phyloP scores from a whole-genome alignment of 2,888 invertebrate genomes.

The Eretmocerus hayati region DNA sequence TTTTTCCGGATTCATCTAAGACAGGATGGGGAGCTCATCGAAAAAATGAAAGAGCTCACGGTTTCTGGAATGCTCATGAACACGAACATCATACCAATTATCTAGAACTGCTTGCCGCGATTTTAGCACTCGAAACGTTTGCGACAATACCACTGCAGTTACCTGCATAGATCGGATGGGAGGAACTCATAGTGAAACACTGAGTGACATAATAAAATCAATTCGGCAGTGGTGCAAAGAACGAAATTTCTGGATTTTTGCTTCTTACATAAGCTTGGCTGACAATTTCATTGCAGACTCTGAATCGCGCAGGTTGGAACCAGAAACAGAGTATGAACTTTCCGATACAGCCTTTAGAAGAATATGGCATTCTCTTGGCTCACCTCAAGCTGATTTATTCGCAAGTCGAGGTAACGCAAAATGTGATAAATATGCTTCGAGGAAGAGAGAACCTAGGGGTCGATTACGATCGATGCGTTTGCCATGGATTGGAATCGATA shows the following conservation, averaged over 20 bases:
- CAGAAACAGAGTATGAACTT: constrained; percentile 22
- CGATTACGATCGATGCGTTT: constrained; percentile 17
- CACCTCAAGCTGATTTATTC: constrained; percentile 17
- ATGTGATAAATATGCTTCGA: constrained; percentile 7
- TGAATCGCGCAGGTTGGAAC: constrained; percentile 23
- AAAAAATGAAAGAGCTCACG: not conserved
- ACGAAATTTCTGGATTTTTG: constrained; percentile 22
- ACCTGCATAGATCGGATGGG: constrained; percentile 25
- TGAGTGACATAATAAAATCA: constrained; percentile 15
- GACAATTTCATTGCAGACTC: constrained; percentile 25
- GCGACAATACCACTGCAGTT: constrained; percentile 25
- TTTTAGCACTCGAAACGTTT: constrained; percentile 2
- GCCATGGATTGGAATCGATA: constrained; percentile 10
- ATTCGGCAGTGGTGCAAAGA: constrained; percentile 22
- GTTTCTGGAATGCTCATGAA: constrained; percentile 1
- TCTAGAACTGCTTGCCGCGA: not conserved
- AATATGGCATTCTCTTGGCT: constrained; percentile 7
- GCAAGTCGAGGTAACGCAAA: constrained; percentile 15
- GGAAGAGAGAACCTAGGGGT: constrained; percentile 12
- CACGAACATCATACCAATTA: not conserved
- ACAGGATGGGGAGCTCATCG: not conserved
- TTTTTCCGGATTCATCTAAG: constrained; percentile 2
- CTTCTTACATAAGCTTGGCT: constrained; percentile 22
- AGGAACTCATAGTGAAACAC: constrained; percentile 18
- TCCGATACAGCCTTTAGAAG: constrained; percentile 4